Conservation (phyloP, 1,140 invertebrate genomes). For the Apis cerana region DNA sequence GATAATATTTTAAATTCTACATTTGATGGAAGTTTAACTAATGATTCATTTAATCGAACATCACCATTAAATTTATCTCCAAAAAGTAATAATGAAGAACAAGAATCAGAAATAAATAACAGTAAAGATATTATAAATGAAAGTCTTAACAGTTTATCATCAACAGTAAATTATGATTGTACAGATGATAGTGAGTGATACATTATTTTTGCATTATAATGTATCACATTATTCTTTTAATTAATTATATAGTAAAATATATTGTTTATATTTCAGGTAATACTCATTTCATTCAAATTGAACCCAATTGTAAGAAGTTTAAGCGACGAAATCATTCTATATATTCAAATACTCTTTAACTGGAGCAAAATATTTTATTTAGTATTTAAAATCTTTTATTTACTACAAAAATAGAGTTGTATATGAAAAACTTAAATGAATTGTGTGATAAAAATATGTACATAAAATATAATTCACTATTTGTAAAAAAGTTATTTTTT, state of each 20-base stretch:
- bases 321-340: slow-evolving; percentile 76
- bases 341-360: slow-evolving; percentile 66
- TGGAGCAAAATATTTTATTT: slow-evolving; percentile 9
- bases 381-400: background rate
- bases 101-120: slow-evolving; percentile 36
- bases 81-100: slow-evolving; percentile 46
- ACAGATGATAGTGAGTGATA: slow-evolving; percentile 41
- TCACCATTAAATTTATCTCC: slow-evolving; percentile 53
- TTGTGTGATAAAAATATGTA: slow-evolving; percentile 13
- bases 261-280: slow-evolving; percentile 51
- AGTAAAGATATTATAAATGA: slow-evolving; percentile 31
- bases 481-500: slow-evolving; percentile 5
- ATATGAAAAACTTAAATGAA: background rate
- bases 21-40: slow-evolving; percentile 56
- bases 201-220: background rate
- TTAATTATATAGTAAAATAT: slow-evolving; percentile 17
- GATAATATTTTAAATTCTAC: slow-evolving; percentile 60
- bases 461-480: slow-evolving; percentile 20
- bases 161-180: slow-evolving; percentile 28
- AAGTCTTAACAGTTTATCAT: slow-evolving; percentile 17
- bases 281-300: slow-evolving; percentile 40
- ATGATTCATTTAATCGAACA: slow-evolving; percentile 53
- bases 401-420: slow-evolving; percentile 3
- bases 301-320: slow-evolving; percentile 74
- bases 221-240: background rate